phyloP scores from a whole-genome alignment of 1,140 invertebrate genomes.

The Centruroides vittatus region DNA sequence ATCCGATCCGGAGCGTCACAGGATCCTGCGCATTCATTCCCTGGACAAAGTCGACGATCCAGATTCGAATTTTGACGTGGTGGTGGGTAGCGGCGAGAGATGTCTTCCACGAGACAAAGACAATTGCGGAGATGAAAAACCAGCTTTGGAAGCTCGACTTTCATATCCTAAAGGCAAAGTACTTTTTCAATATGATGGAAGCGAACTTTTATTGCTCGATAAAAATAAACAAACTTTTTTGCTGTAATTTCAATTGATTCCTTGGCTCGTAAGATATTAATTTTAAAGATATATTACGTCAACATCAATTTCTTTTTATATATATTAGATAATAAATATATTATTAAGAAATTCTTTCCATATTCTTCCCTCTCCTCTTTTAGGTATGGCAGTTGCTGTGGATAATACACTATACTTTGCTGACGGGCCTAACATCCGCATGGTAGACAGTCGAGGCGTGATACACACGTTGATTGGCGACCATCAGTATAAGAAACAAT shows the following conservation, averaged over 20 bases:
- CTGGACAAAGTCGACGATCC: conserved; percentile 20
- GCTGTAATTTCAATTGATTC: too few relatives aligned
- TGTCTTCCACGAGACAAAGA: conserved; percentile 87
- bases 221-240: too few relatives aligned
- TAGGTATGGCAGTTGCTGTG: conserved; percentile 58
- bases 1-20: conserved; percentile 85
- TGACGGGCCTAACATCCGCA: conserved; percentile 79
- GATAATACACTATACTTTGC: conserved; percentile 81
- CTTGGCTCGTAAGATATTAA: too few relatives aligned
- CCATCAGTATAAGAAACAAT: conserved; percentile 86
- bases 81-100: conserved; percentile 73
- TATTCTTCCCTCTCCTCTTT: neutral
- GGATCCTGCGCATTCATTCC: conserved; percentile 76
- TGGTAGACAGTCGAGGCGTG: conserved; percentile 81
- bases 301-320: too few relatives aligned
- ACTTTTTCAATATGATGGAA: too few relatives aligned
- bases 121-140: conserved; percentile 83
- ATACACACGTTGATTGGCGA: conserved; percentile 89
- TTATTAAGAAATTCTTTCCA: neutral
- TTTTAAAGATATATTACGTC: too few relatives aligned
- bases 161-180: conserved; percentile 75
- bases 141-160: conserved; percentile 79
- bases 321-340: too few relatives aligned
- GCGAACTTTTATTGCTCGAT: too few relatives aligned
- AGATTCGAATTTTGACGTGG: conserved; percentile 21